Percentiles rank a stretch among this genome's conserved stretches.
phyloP scores from a whole-genome alignment of 2,888 invertebrate species.

The Tachina lurida region DNA sequence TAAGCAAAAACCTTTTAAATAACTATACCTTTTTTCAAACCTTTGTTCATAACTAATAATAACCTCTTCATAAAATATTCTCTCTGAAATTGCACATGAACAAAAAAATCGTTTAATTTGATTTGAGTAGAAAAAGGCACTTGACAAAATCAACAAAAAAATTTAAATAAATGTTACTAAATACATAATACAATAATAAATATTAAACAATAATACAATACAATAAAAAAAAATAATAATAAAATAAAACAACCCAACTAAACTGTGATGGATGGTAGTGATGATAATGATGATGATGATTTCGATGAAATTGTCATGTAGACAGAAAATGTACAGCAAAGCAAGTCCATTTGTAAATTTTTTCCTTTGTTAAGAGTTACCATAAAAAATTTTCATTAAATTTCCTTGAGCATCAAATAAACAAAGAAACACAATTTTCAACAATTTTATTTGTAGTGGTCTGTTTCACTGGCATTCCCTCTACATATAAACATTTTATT shows the following conservation, averaged over 20 bases:
- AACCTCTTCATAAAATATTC: not conserved
- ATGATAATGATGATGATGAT: constrained; percentile 20
- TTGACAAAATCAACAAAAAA: constrained; percentile 63
- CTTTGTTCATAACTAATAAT: constrained; percentile 29
- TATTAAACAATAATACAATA: constrained; percentile 59
- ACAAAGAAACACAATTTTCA: no score
- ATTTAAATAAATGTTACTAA: constrained; percentile 65
- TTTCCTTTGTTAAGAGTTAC: constrained; percentile 25
- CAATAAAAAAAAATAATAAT: constrained; percentile 22
- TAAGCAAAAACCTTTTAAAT: not conserved
- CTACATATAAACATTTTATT: no score
- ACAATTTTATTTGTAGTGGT: no score
- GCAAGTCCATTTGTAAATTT: constrained; percentile 1
- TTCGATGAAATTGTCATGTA: constrained; percentile 52
- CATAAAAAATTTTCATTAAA: not conserved
- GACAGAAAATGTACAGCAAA: constrained; percentile 2
- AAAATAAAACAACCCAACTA: constrained; percentile 33
- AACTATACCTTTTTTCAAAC: constrained; percentile 1
- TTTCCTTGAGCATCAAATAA: no score
- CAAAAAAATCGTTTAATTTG: constrained; percentile 57
- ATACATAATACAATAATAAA: constrained; percentile 69
- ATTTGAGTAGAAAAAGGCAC: constrained; percentile 67
- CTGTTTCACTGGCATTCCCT: no score
- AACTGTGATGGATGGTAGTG: constrained; percentile 50
- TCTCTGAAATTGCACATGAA: constrained; percentile 8